These are phyloP conservation scores for Dinoponera quadriceps DNA, from an alignment of 1,140 invertebrate genomes.

Conservation along the genomic window DNA sequence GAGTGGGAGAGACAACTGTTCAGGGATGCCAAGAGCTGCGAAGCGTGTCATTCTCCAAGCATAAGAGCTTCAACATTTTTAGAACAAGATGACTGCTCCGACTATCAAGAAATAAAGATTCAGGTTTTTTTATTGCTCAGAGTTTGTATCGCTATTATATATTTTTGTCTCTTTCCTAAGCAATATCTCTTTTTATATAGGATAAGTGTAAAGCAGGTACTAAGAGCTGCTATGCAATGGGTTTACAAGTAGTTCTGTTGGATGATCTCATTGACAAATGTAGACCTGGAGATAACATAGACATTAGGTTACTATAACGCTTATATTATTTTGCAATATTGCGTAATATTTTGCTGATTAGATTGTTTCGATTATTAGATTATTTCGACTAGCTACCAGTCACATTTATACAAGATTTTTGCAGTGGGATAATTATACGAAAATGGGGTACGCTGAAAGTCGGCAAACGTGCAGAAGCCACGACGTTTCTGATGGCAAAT, in stretches of 20 bases:
- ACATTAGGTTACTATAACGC: constrained; percentile 89
- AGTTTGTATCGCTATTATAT: constrained; percentile 44
- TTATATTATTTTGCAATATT: not conserved
- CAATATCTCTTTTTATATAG: constrained; percentile 65
- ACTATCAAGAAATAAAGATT: constrained; percentile 97
- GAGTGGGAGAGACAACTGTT: constrained; percentile 82
- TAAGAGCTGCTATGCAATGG: constrained; percentile 67
- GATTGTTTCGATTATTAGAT: no score
- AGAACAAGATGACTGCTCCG: constrained; percentile 90
- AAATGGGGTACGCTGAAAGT: constrained; percentile 89
- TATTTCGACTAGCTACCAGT: constrained; percentile 8
- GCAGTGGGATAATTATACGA: constrained; percentile 91
- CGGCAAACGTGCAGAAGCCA: constrained; percentile 88
- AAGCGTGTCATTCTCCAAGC: constrained; percentile 75
- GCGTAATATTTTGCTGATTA: not conserved
- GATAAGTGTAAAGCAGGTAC: constrained; percentile 75
- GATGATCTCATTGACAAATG: constrained; percentile 95
- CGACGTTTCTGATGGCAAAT: constrained; percentile 81
- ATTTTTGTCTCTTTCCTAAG: constrained; percentile 7
- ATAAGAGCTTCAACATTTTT: constrained; percentile 85
- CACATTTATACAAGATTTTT: constrained; percentile 69
- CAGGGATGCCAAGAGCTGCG: constrained; percentile 77
- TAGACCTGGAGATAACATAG: constrained; percentile 95
- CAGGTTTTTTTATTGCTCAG: constrained; percentile 88
- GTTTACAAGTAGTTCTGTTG: constrained; percentile 89